A percentile compares a stretch with the other conserved stretches of the same genome.
These are phyloP conservation scores for Epizoanthus illoricatus DNA, from an alignment of 92 coral and sea anemone species.

Conservation along the genomic window DNA sequence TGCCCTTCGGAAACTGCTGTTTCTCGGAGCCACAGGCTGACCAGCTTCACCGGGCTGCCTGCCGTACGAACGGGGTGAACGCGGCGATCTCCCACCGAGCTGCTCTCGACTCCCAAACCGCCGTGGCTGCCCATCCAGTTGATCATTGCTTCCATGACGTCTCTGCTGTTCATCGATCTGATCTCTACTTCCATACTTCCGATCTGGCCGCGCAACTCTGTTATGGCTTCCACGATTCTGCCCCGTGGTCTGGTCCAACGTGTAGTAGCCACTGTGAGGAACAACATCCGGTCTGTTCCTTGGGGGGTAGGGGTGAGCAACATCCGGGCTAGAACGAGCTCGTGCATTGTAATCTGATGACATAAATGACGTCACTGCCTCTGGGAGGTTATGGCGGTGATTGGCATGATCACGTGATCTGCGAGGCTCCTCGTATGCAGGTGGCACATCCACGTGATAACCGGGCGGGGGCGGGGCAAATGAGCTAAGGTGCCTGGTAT, in stretches of 20 bases:
- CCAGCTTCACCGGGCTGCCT: slow-evolving; percentile 36
- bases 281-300: slow-evolving; percentile 39
- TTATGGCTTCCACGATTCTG: slow-evolving; percentile 4
- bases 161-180: slow-evolving; percentile 44
- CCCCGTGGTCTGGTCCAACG: neutral
- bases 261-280: slow-evolving; percentile 31
- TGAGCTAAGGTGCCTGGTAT: slow-evolving; percentile 52
- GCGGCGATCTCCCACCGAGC: slow-evolving; percentile 35
- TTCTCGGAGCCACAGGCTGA: slow-evolving; percentile 56
- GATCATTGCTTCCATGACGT: slow-evolving; percentile 10
- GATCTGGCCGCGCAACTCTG: slow-evolving; percentile 30
- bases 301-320: slow-evolving; percentile 11
- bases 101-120: slow-evolving; percentile 25
- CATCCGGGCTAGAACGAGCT: slow-evolving; percentile 28
- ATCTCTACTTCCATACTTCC: slow-evolving; percentile 56
- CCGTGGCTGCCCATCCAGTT: slow-evolving; percentile 30
- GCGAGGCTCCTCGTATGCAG: slow-evolving; percentile 68
- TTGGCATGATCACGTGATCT: slow-evolving; percentile 23
- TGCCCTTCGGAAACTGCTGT: slow-evolving; percentile 76
- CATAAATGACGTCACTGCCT: slow-evolving; percentile 89
- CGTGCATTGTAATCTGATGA: slow-evolving; percentile 70
- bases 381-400: slow-evolving; percentile 59
- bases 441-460: slow-evolving; percentile 65
- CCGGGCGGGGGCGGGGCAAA: slow-evolving; percentile 66
- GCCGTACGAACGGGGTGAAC: slow-evolving; percentile 36